Percentiles rank a stretch among this genome's conserved stretches.
phyloP scores from a whole-genome alignment of 2,888 invertebrate species.

The Pterostichus madidus region DNA sequence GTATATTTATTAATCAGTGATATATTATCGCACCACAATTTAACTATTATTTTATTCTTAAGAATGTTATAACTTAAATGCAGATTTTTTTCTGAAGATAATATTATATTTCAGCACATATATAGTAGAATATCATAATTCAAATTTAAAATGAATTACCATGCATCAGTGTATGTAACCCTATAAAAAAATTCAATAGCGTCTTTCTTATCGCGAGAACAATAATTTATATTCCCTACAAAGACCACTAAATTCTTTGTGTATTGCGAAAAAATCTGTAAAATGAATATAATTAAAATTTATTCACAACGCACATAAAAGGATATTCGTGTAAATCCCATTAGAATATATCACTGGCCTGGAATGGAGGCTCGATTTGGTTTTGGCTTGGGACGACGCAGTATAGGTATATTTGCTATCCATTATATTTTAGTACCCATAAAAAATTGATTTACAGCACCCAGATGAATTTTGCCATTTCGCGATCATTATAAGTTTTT shows the following conservation, averaged over 20 bases:
- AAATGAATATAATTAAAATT: slow-evolving; percentile 45
- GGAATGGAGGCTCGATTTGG: slow-evolving; percentile 1
- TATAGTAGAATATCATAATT: no score
- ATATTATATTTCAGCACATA: no score
- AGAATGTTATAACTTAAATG: no score
- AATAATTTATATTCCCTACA: background rate
- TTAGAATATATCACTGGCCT: slow-evolving; percentile 50
- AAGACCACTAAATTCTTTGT: background rate
- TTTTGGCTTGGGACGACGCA: slow-evolving; percentile 7
- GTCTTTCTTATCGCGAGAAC: background rate
- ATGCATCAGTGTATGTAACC: background rate
- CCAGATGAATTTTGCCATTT: slow-evolving; percentile 60
- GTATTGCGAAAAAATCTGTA: slow-evolving; percentile 20
- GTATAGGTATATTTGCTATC: slow-evolving; percentile 53
- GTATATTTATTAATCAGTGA: no score
- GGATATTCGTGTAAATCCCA: slow-evolving; percentile 48
- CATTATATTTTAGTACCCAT: slow-evolving; percentile 62
- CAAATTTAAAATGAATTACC: background rate
- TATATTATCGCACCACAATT: no score
- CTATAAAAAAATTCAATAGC: background rate
- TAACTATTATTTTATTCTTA: no score
- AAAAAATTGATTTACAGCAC: slow-evolving; percentile 58
- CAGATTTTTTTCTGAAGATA: no score
- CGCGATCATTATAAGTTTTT: slow-evolving; percentile 60
- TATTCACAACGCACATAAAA: slow-evolving; percentile 47